Evolutionary conservation across 2,113 vertebrate species (phyloP).

Genomic region (Hipposideros armiger): DNA sequence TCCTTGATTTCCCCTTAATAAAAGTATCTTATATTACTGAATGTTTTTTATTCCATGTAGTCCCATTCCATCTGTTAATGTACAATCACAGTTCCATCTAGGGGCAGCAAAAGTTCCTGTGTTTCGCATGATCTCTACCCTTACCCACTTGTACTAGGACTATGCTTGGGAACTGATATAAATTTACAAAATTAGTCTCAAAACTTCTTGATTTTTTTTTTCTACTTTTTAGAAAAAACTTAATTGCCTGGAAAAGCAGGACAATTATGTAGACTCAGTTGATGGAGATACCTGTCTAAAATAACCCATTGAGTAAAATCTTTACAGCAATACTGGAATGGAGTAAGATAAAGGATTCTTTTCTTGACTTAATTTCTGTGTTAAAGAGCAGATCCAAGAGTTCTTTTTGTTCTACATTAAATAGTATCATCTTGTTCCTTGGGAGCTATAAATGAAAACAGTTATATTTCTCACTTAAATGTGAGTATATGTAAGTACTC

Average conservation of each 20-base stretch:
- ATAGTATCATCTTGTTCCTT: background rate
- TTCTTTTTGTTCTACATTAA: background rate
- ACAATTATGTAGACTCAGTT: background rate
- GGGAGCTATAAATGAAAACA: background rate
- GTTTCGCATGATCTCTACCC: background rate
- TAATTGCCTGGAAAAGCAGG: background rate
- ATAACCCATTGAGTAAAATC: background rate
- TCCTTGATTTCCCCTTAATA: background rate
- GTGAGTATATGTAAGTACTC: background rate
- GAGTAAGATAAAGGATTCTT: background rate
- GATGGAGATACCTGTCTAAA: background rate
- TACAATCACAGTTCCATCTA: background rate
- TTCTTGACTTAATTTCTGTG: background rate
- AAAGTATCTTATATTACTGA: background rate
- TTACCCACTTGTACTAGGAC: background rate
- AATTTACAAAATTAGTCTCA: background rate
- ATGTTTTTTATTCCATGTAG: background rate
- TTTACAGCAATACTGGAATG: background rate
- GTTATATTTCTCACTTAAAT: conserved; percentile 22
- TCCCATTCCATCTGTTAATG: background rate
- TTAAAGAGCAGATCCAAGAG: conserved; percentile 27
- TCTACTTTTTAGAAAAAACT: conserved; percentile 2
- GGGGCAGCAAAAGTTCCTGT: background rate
- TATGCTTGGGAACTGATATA: background rate
- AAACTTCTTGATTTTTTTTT: background rate